These are phyloP conservation scores for Geotrypetes seraphini DNA, from an alignment of 2,797 vertebrate genomes.

Conservation along the genomic window DNA sequence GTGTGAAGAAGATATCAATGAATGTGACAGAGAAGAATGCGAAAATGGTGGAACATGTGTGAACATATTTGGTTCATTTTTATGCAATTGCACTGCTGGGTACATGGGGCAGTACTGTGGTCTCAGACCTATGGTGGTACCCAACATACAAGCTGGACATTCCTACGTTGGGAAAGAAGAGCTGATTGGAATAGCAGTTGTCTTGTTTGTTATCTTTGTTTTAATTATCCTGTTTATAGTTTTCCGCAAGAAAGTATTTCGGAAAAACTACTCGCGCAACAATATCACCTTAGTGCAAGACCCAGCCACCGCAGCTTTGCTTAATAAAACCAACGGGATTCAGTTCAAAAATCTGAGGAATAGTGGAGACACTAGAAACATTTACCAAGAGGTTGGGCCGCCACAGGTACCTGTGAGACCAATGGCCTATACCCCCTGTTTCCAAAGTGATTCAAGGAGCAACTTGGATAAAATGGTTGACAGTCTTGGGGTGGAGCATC, in stretches of 20 bases:
- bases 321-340: constrained; percentile 85
- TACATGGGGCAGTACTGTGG: constrained; percentile 82
- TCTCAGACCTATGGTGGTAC: constrained; percentile 82
- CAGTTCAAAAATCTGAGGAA: constrained; percentile 76
- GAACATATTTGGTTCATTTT: constrained; percentile 86
- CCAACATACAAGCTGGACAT: constrained; percentile 91
- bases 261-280: constrained; percentile 88
- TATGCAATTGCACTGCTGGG: constrained; percentile 87
- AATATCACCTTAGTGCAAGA: constrained; percentile 89
- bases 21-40: constrained; percentile 84
- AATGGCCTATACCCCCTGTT: constrained; percentile 91
- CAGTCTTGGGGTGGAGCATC: constrained; percentile 67
- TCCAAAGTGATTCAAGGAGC: constrained; percentile 77
- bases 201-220: constrained; percentile 80
- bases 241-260: constrained; percentile 90
- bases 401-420: constrained; percentile 90
- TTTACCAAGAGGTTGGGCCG: constrained; percentile 79
- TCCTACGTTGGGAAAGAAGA: constrained; percentile 89
- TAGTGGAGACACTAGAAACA: constrained; percentile 71
- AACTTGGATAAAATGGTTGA: constrained; percentile 83
- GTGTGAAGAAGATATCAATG: constrained; percentile 86
- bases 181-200: constrained; percentile 83
- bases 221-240: constrained; percentile 81
- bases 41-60: constrained; percentile 85
- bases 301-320: constrained; percentile 81